Conservation (phyloP, 2,888 invertebrate genomes). For the Drosophila imparisetae region DNA sequence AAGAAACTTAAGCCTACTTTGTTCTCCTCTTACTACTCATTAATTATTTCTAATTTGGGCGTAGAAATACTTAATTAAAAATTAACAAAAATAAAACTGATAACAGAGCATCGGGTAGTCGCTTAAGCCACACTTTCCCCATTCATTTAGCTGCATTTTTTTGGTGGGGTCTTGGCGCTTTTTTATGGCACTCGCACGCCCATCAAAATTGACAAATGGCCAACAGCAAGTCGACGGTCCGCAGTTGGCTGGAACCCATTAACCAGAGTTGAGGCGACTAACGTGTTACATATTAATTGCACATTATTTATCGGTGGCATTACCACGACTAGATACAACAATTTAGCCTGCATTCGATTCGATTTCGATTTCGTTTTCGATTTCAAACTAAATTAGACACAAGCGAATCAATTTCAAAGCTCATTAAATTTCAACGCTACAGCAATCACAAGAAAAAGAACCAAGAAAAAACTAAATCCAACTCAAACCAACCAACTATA, state of each 20-base stretch:
- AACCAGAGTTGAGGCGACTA: constrained; percentile 57
- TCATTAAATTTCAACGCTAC: constrained; percentile 61
- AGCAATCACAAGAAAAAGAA: neutral
- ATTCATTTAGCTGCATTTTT: neutral
- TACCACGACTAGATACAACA: constrained; percentile 35
- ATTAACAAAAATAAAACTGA: neutral
- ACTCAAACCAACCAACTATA: neutral
- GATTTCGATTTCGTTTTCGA: constrained; percentile 38
- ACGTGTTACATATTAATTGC: constrained; percentile 81
- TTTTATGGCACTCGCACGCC: constrained; percentile 70
- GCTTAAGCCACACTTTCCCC: neutral
- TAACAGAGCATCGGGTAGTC: constrained; percentile 4
- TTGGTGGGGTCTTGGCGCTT: constrained; percentile 42
- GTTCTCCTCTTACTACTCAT: neutral
- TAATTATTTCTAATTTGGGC: neutral
- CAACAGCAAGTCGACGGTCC: constrained; percentile 19
- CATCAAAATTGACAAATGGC: constrained; percentile 82
- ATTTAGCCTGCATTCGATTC: constrained; percentile 42
- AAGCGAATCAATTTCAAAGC: constrained; percentile 72
- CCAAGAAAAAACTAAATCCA: neutral
- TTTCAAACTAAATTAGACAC: constrained; percentile 66
- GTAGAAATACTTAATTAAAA: neutral
- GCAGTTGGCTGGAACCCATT: constrained; percentile 30
- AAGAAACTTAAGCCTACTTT: neutral
- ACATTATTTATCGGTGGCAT: constrained; percentile 72